Evolutionary conservation across 2,888 invertebrate genomes (phyloP), one percentile per base, ranked within the genome.

Genomic region (Stenoptilia bipunctidactyla): DNA sequence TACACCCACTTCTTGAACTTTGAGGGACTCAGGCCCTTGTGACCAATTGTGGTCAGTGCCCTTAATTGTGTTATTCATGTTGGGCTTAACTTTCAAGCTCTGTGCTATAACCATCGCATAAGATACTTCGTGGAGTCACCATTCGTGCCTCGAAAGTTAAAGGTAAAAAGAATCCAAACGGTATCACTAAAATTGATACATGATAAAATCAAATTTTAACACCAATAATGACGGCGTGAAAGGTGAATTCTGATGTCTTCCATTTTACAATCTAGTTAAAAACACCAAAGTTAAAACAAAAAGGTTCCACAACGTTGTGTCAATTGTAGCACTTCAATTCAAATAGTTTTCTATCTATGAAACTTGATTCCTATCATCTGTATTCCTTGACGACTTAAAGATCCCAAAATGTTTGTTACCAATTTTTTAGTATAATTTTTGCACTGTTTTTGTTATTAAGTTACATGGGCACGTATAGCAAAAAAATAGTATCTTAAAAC

Each of bases 21-120:
- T 77, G 39, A 67, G 65, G 40, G 65, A 61, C 47, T 82, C 82
- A 54, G 70, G 66, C 39, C 69, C 76, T 58, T 71, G 63, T 52
- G 70, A 59, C 77, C 79, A 77, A 52, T 65, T 73, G 55, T 73
- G 72, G 57, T 83, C 82, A 70, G 83, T 85, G 79, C 83, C 71
- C 63, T 77, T 80, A 45, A 75, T 75, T 36, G 75, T 79, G 57
- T 66, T 70, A 63, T 66, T 75, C 73, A 74, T 71, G 53, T 59
- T 61, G 58, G 69, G 66, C 62, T 72, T 77, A 49, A 66, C 50
- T 71, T 72, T 79, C 54, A 71, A 77, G 63, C 62, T 77, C 72
- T 77, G 80, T 76, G 89, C 89, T 86, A 90, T 89, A 89, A 90
- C 90, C 90, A 90, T 90, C 85, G 87, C 89, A 88, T 85, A 75